A percentile compares a stretch with the other conserved stretches of the same genome.
These are phyloP conservation scores for Pitangus sulphuratus DNA, from an alignment of 2,797 vertebrate genomes.

Conservation along the genomic window DNA sequence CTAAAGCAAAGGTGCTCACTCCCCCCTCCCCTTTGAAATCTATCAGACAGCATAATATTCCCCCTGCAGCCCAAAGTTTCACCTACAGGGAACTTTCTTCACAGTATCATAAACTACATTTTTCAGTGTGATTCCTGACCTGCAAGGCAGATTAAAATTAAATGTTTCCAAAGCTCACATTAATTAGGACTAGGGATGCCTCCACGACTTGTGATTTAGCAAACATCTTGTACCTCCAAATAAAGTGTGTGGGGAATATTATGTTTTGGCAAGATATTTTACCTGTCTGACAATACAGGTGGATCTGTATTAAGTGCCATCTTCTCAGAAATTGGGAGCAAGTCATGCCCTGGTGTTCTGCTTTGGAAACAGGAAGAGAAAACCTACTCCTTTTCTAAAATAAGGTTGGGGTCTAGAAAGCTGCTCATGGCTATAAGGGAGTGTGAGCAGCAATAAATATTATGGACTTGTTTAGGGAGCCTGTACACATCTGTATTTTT, in stretches of 20 bases:
- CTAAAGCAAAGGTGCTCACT: background rate
- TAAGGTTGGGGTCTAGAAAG: background rate
- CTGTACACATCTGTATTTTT: background rate
- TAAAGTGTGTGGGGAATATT: background rate
- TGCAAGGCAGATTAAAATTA: slow-evolving; percentile 1
- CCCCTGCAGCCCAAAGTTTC: background rate
- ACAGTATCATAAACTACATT: background rate
- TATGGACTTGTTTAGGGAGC: background rate
- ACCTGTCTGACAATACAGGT: background rate
- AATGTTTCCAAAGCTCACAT: background rate
- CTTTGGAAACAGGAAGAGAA: background rate
- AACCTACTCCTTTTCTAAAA: background rate
- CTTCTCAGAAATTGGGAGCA: background rate
- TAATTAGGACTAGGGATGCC: background rate
- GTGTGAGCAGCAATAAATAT: background rate
- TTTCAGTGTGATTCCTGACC: background rate
- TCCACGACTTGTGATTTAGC: background rate
- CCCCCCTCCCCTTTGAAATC: background rate
- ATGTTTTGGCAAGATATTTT: background rate
- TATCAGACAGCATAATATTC: background rate
- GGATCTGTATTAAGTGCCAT: background rate
- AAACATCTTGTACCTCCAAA: background rate
- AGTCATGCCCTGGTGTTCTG: background rate
- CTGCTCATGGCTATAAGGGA: background rate
- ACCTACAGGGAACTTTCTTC: background rate